A percentile compares a stretch with the other conserved stretches of the same genome.
These are phyloP conservation scores for human DNA, from an alignment of 2,113 vertebrate genomes.

Conservation along the genomic window DNA sequence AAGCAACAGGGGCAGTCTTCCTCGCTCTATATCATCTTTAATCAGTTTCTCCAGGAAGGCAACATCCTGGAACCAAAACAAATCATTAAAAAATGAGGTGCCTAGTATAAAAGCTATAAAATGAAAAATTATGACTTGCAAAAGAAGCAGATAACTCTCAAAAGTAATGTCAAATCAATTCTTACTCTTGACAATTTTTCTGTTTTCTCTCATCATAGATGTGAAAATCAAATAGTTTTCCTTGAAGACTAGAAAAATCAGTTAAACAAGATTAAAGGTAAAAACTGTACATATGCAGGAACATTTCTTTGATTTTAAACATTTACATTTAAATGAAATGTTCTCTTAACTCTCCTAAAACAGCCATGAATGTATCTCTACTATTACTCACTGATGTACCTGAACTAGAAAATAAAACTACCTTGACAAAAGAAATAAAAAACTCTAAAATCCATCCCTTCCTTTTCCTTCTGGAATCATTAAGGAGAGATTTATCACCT, in stretches of 20 bases:
- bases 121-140: slow-evolving; percentile 31
- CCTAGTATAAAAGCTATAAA: slow-evolving; percentile 28
- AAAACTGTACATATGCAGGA: neutral
- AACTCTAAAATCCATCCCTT: slow-evolving; percentile 11
- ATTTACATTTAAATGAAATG: slow-evolving; percentile 35
- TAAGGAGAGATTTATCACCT: neutral
- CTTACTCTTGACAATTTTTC: neutral
- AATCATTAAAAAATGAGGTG: slow-evolving; percentile 25
- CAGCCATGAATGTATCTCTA: neutral
- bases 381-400: neutral
- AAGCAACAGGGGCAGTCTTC: slow-evolving; percentile 92
- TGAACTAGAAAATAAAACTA: neutral
- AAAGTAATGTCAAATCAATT: neutral
- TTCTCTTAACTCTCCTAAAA: neutral
- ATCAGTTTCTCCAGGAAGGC: slow-evolving; percentile 95
- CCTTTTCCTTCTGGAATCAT: neutral
- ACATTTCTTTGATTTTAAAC: slow-evolving; percentile 46
- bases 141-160: slow-evolving; percentile 1
- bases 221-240: slow-evolving; percentile 50
- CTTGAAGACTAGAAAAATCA: slow-evolving; percentile 39
- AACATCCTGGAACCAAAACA: slow-evolving; percentile 88
- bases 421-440: slow-evolving; percentile 1
- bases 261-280: slow-evolving; percentile 25
- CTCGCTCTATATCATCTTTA: slow-evolving; percentile 92
- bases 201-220: neutral